Conservation (phyloP, 2,113 vertebrate species). For the Psophia crepitans region DNA sequence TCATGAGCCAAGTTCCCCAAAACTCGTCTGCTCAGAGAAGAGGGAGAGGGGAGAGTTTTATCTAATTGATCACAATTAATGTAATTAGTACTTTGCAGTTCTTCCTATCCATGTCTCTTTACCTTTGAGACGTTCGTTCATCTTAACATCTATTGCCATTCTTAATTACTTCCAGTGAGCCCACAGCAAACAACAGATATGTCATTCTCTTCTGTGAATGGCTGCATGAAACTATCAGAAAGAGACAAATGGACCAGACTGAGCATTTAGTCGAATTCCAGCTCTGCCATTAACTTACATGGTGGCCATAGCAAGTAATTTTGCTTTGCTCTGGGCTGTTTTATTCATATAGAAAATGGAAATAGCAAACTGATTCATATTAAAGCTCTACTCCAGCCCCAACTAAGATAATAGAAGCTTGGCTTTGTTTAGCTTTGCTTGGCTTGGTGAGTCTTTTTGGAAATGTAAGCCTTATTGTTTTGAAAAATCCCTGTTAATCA, state of each 20-base stretch:
- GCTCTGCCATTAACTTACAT: neutral
- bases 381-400: neutral
- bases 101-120: neutral
- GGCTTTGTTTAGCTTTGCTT: neutral
- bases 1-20: neutral
- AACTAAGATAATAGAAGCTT: neutral
- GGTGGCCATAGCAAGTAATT: neutral
- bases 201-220: neutral
- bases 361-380: neutral
- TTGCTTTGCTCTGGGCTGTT: neutral
- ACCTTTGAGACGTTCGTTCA: constrained; percentile 9
- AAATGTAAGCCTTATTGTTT: neutral
- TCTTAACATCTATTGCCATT: neutral
- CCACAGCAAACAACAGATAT: neutral
- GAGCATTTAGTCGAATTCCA: neutral
- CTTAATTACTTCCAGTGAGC: constrained; percentile 21
- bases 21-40: neutral
- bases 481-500: constrained; percentile 6
- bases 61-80: neutral
- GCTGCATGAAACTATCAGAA: neutral
- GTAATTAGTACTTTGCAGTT: neutral
- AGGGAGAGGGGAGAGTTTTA: neutral
- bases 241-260: neutral
- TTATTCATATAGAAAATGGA: neutral
- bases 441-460: neutral